Evolutionary conservation across 2,797 vertebrate species (phyloP), one percentile per base, ranked within the genome.

Genomic region (Corythornis leucogaster): DNA sequence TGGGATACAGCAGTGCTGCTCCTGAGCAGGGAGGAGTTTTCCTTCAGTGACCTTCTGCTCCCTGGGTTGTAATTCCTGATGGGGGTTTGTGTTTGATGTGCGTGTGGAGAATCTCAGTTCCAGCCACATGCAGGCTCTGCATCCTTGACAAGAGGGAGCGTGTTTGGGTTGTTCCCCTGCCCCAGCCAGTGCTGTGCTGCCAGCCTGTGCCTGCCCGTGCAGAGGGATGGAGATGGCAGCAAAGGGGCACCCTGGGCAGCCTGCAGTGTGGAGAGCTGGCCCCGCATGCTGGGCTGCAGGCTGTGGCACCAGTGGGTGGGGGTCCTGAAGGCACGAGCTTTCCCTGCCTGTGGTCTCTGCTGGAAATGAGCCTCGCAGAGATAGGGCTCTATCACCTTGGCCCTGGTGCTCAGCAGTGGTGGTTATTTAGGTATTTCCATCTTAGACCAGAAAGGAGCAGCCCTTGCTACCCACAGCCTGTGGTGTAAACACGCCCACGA

Each of bases 91-190:
- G 80, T 76, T 64, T 53, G 3, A 35, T 83, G 57, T 64, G 76
- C 21, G 5, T 57, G 42, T 89, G 84, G 83, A 93, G 61, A 35
- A 17, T 81, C 75, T 88, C 38, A 35, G 66, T 89, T 87, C 59
- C 20, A 89, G 71, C 73, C 78, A 15, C 64, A 22, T 17, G 5
- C 54, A 62, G 54, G 54, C 59, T 87, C 54, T 95, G 91, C 51
- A 26, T 94, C 80, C 54, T 33, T 86, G 90, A 85, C 80, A 70
- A n/a, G 68, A 79, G 68, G 33, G 55, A 85, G 68, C 63, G 40
- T 8, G 11, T 35, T 88, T 48, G 84, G 87, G 81, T 62, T 70
- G 40, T 54, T 94, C 71, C 73, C 38, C 33, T 33, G 42, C n/a
- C 13, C 7, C 12, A 51, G 19, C 33, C 26, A 8, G 28, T 76